Base-by-base conservation (phyloP, 2,888 invertebrate species). In the Amaurobius ferox region DNA sequence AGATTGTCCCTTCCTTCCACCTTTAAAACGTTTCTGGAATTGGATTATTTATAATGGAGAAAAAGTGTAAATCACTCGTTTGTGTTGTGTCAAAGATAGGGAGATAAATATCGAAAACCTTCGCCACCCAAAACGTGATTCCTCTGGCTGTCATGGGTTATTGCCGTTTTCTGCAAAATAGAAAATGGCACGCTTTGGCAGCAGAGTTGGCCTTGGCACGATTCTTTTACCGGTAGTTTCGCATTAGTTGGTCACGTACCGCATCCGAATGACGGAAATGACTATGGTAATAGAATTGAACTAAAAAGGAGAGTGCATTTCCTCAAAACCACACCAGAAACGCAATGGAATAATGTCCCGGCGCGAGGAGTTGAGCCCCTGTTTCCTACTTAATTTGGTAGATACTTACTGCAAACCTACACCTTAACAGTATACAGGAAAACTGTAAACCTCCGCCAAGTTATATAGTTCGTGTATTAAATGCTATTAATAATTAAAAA, bases 171-270 rank as follows among this genome's bases (percentile, higher is more conserved):
- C 16, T n/a, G n/a, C 11, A 29, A 28, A 11, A n/a, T 16, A 64
- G 64, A 64, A 19, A 64, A 64, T 64, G 64, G 64, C 30, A 64
- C 30, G 28, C 29, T 30, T 19, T 67, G 23, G 39, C 23, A 19
- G 3, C 23, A 26, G 32, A 16, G 1, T 2, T 30, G 55, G 48
- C 71, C 71, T 71, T 71, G 71, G 71, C 71, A 71, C 29, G 55
- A 29, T 55, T 30, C 9, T 26, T 32, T 5, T 26, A 32, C 6
- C 39, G 6, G 5, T 29, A 30, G 66, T 66, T n/a, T 23, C 55
- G 55, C 23, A 23, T 19, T 23, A 23, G 55, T 55, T 55, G 19
- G 23, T 55, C 55, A 23, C 55, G 55, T 55, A 23, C 55, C 3
- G 55, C 6, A 55, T 16, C 23, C 55, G 2, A 23, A 23, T 23